Evolutionary conservation across 2,113 vertebrate genomes (phyloP).

Genomic region (Lampris megalopsis): DNA sequence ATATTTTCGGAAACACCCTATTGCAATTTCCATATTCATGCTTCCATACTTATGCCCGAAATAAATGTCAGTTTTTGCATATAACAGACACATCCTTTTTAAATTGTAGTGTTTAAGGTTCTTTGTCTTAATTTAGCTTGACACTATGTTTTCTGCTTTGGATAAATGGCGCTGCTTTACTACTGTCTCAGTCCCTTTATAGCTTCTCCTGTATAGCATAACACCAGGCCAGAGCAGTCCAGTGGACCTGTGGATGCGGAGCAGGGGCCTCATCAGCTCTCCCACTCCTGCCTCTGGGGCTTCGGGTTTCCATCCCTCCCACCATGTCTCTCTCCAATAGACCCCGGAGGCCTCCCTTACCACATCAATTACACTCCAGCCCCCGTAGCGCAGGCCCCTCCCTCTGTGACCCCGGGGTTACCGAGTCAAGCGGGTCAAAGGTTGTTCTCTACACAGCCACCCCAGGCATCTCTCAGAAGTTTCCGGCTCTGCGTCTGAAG

Average conservation of each 20-base stretch:
- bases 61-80: constrained; percentile 13
- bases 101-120: constrained; percentile 23
- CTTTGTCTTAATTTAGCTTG: constrained; percentile 35
- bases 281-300: constrained; percentile 51
- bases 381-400: constrained; percentile 52
- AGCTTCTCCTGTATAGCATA: constrained; percentile 23
- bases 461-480: constrained; percentile 78
- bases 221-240: constrained; percentile 15
- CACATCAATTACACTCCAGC: constrained; percentile 75
- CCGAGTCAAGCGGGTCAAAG: constrained; percentile 65
- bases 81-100: constrained; percentile 25
- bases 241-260: constrained; percentile 53
- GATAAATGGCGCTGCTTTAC: constrained; percentile 28
- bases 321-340: constrained; percentile 41
- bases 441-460: constrained; percentile 66
- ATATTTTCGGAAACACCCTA: too few species aligned
- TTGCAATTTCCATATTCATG: too few species aligned
- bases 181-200: constrained; percentile 21
- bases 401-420: constrained; percentile 68
- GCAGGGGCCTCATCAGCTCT: constrained; percentile 67
- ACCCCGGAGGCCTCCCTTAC: constrained; percentile 53
- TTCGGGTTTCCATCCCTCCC: constrained; percentile 58
- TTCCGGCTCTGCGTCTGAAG: constrained; percentile 54
- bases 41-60: not conserved
- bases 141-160: constrained; percentile 38